Evolutionary conservation across 2,888 invertebrate species (phyloP), one percentile per base, ranked within the genome.

Genomic region (Alitta virens): DNA sequence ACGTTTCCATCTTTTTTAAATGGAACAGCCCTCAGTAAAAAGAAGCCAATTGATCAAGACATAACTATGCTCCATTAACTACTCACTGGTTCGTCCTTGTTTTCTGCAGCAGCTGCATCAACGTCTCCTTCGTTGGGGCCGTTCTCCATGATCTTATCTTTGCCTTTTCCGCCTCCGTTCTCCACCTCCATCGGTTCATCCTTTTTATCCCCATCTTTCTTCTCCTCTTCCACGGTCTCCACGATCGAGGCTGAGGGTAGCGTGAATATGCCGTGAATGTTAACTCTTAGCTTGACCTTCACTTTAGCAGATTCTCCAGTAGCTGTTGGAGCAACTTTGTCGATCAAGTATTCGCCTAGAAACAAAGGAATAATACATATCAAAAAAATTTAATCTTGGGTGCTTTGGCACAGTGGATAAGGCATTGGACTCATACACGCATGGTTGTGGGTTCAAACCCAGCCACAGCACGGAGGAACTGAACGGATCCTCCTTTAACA

Each of bases 291-390:
- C 61, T 71, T 98, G 2, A 99, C 90, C 84, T 97, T 97, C 1
- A 98, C 90, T 83, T 95, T 97, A 68, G 93, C 91, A n/a, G 90
- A 88, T 75, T 94, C 94, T 33, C 95, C 95, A 67, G 92, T 92
- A 0, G 90, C 83, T 27, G 89, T 91, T 2, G 97, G 92, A 72
- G 90, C 89, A 3, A 98, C 82, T 21, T 83, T 82, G 56, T 74
- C 75, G 1, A 86, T 76, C 24, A 72, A 74, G 71, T 83, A 85
- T 18, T 72, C 67, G 38, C 84, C 84, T 84, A 69, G 24, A 59
- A 53, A 33, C 33, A 33, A 33, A 33, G 33, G 33, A 33, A 33
- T 33, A 5, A n/a, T n/a, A n/a, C n/a, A n/a, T n/a, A n/a, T n/a
- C n/a, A n/a, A n/a, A n/a, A n/a, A n/a, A n/a, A n/a, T n/a, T n/a